phyloP scores from a whole-genome alignment of 1,140 invertebrate species.

The Uloborus diversus region DNA sequence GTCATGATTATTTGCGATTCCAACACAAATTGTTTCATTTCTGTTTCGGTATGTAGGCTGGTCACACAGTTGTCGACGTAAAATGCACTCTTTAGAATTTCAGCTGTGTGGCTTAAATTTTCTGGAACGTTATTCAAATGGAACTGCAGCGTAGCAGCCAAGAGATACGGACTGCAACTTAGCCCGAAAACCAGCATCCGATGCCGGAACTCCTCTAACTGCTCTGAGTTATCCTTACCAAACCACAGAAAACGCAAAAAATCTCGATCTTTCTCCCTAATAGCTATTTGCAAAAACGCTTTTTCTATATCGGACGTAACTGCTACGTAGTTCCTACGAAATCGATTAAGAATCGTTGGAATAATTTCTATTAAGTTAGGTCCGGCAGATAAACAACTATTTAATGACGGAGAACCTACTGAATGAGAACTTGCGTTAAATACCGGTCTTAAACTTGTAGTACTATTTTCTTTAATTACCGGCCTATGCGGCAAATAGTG shows the following conservation, averaged over 20 bases:
- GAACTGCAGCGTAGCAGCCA: neutral
- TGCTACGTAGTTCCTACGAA: neutral
- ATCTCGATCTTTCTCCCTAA: slow-evolving; percentile 13
- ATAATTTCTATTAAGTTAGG: slow-evolving; percentile 7
- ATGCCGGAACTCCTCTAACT: slow-evolving; percentile 6
- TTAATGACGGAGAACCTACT: neutral
- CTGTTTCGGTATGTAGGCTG: neutral
- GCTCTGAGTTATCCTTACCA: neutral
- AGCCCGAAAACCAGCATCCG: slow-evolving; percentile 29
- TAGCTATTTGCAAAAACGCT: neutral
- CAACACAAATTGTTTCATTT: neutral
- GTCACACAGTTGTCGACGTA: slow-evolving; percentile 38
- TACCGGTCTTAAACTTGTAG: slow-evolving; percentile 29
- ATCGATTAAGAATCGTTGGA: neutral
- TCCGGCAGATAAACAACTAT: neutral
- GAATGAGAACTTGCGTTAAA: neutral
- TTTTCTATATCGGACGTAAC: slow-evolving; percentile 8
- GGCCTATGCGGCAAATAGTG: slow-evolving; percentile 21
- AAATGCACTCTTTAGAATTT: slow-evolving; percentile 10
- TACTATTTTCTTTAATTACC: slow-evolving; percentile 9
- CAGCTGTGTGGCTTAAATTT: neutral
- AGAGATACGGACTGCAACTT: slow-evolving; percentile 14
- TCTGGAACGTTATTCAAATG: slow-evolving; percentile 11
- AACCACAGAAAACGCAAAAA: slow-evolving; percentile 31
- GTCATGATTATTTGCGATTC: slow-evolving; percentile 6